Conservation (phyloP, 2,888 invertebrate genomes). For the Oscheius myriophilus region DNA sequence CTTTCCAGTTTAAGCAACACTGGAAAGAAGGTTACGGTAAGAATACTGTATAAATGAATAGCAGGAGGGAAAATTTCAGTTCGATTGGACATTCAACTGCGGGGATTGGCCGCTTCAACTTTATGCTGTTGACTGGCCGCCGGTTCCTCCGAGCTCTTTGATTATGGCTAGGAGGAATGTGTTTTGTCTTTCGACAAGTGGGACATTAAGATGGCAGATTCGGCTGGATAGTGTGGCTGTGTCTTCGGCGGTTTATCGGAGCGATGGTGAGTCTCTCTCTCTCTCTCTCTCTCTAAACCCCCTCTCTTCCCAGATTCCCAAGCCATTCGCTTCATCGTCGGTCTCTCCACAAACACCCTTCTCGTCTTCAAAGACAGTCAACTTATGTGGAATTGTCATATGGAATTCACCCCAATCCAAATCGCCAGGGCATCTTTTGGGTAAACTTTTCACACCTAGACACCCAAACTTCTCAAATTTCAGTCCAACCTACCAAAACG, state of each 20-base stretch:
- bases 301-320: slow-evolving; percentile 4
- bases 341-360: slow-evolving; percentile 37
- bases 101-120: slow-evolving; percentile 48
- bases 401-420: slow-evolving; percentile 31
- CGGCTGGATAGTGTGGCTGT: slow-evolving; percentile 47
- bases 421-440: slow-evolving; percentile 35
- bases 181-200: slow-evolving; percentile 31
- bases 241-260: slow-evolving; percentile 34
- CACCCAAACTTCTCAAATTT: slow-evolving; percentile 2
- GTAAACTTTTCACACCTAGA: slow-evolving; percentile 9
- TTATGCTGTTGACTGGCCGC: slow-evolving; percentile 31
- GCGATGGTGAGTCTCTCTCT: slow-evolving; percentile 1
- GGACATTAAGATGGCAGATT: slow-evolving; percentile 42
- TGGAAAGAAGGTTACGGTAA: slow-evolving; percentile 45
- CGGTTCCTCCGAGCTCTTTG: slow-evolving; percentile 31
- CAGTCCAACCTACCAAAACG: slow-evolving; percentile 39
- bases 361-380: slow-evolving; percentile 44
- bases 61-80: slow-evolving; percentile 31
- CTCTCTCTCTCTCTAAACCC: not conserved
- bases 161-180: slow-evolving; percentile 48
- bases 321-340: slow-evolving; percentile 36
- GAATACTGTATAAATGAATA: not conserved
- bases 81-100: slow-evolving; percentile 48
- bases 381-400: slow-evolving; percentile 50
- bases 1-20: slow-evolving; percentile 33